Conservation (phyloP, 2,888 invertebrate species). For the Eucriotettix oculatus region DNA sequence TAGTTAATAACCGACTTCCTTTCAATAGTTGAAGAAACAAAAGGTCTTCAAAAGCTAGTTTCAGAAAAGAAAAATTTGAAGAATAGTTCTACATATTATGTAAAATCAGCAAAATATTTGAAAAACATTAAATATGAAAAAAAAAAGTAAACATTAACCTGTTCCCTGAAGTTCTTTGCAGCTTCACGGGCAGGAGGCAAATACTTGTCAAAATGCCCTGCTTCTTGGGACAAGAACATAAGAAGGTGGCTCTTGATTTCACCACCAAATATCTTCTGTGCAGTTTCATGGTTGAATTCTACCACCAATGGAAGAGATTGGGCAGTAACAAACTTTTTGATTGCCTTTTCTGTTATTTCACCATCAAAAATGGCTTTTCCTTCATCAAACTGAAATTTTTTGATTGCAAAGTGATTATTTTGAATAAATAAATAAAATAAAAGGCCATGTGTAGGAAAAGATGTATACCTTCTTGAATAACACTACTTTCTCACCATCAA, state of each 20-base stretch:
- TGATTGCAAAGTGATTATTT: neutral
- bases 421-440: neutral
- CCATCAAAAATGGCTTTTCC: constrained; percentile 55
- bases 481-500: constrained; percentile 60
- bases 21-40: too few species aligned
- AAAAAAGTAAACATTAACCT: constrained; percentile 26
- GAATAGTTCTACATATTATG: too few species aligned
- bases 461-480: constrained; percentile 72
- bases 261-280: constrained; percentile 96
- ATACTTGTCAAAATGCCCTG: constrained; percentile 66
- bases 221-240: constrained; percentile 84
- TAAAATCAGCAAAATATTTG: too few species aligned
- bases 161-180: constrained; percentile 80
- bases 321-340: constrained; percentile 69
- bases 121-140: too few species aligned
- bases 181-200: constrained; percentile 62
- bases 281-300: constrained; percentile 95
- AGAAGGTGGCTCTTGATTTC: constrained; percentile 93
- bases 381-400: constrained; percentile 62
- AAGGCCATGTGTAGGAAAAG: too few species aligned
- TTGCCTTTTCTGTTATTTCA: constrained; percentile 43
- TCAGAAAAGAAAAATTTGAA: too few species aligned
- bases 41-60: too few species aligned
- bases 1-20: too few species aligned
- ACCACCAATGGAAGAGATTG: constrained; percentile 81